Conservation (phyloP, 2,113 vertebrate species). For the Microcebus jonahi region DNA sequence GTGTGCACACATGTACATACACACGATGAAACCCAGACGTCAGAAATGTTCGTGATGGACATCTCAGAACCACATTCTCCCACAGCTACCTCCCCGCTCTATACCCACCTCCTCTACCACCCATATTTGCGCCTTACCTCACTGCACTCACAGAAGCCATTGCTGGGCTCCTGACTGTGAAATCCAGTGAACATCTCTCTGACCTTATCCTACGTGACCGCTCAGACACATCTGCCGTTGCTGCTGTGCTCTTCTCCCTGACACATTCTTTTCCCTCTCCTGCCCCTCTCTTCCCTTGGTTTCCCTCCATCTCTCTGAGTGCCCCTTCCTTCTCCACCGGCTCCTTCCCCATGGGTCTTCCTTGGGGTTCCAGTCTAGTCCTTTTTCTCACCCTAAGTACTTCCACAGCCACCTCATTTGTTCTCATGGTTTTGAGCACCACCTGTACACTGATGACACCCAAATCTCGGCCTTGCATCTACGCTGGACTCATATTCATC, state of each 20-base stretch:
- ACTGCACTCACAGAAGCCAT: neutral
- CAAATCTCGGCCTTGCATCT: neutral
- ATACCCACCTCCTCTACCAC: neutral
- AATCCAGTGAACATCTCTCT: neutral
- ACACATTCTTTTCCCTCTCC: neutral
- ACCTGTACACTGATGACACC: neutral
- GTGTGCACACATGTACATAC: too few species aligned
- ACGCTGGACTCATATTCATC: neutral
- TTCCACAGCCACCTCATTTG: neutral
- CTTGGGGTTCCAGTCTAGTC: neutral
- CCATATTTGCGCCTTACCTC: neutral
- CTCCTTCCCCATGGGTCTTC: neutral
- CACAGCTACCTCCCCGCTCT: neutral
- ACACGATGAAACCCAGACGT: neutral
- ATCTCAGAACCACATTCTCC: neutral
- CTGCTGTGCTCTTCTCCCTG: neutral
- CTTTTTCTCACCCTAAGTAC: neutral
- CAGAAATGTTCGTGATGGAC: neutral
- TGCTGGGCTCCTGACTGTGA: neutral
- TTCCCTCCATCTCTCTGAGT: neutral
- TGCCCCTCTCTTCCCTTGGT: neutral
- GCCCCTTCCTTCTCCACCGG: neutral
- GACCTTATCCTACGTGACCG: neutral
- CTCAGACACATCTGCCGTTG: neutral
- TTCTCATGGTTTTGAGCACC: constrained; percentile 27